A percentile compares a stretch with the other conserved stretches of the same genome.
Conservation (phyloP, 2,888 invertebrate species). For the Catocala nupta region DNA sequence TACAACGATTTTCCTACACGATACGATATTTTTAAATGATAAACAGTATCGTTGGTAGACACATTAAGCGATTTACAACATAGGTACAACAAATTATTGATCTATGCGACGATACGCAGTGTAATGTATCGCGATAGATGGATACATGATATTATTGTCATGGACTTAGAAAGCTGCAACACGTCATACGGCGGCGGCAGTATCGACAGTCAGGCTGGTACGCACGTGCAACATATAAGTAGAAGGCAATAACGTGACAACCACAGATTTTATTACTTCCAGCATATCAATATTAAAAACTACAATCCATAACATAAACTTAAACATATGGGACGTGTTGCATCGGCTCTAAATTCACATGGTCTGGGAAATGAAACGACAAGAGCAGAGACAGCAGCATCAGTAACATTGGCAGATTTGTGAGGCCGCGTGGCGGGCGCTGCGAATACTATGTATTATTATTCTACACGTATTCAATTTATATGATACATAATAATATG, state of each 20-base stretch:
- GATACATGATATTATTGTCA: constrained; percentile 8
- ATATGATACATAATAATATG: constrained; percentile 45
- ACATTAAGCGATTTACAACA: constrained; percentile 8
- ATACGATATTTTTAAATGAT: constrained; percentile 5
- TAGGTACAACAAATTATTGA: neutral
- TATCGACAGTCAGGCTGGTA: neutral
- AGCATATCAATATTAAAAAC: constrained; percentile 3
- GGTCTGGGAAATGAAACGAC: constrained; percentile 4
- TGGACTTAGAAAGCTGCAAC: constrained; percentile 31
- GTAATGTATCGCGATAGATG: constrained; percentile 1
- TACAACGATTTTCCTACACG: constrained; percentile 14
- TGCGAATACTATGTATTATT: constrained; percentile 49
- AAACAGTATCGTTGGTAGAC: neutral
- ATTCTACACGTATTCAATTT: constrained; percentile 32
- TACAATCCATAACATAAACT: constrained; percentile 5
- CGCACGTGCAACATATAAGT: neutral
- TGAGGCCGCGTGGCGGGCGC: constrained; percentile 56
- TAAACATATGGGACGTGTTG: constrained; percentile 7
- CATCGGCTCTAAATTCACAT: constrained; percentile 40
- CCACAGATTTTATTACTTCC: neutral
- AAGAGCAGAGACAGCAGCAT: too few relatives aligned
- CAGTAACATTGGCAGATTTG: constrained; percentile 63
- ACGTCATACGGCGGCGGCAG: constrained; percentile 1
- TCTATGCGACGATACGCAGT: constrained; percentile 6
- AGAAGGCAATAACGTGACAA: neutral